Base-by-base conservation (phyloP, 2,888 invertebrate species). In the Leucania comma region DNA sequence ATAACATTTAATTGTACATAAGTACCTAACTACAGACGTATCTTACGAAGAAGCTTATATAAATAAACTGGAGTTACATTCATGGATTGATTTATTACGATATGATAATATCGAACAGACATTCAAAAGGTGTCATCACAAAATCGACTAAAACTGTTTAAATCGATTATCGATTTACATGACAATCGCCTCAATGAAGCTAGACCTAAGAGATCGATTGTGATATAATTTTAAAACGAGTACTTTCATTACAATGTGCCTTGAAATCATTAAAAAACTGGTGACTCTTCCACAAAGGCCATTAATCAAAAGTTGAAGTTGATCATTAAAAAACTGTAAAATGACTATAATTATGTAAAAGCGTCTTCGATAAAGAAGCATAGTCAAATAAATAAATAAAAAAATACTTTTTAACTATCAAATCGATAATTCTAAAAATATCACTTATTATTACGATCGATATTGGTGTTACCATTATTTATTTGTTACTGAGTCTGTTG, bases 1-100 rank as follows among this genome's bases (percentile, higher is more conserved):
- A 91, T 90, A 93, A 93, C 92, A 92, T 94, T 93, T 94, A 94
- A 93, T 93, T 90, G 89, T 93, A 93, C 92, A 92, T 87, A 90
- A 81, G 88, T 93, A 92, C 87, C 90, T 91, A 91, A 87, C 91
- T 93, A 91, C 82, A 83, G 72, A 83, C 50, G 58, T 78, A 70
- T 78, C 87, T 89, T 89, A 86, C 87, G 88, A 90, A 90, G 88
- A 93, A 93, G 92, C 92, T 84, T 92, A 91, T 90, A 87, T 86
- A 88, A 90, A 89, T 88, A 87, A 89, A 90, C 85, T 75, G 82
- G 81, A 88, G 75, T 87, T 86, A 87, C 80, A 88, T 82, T 82
- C 80, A 85, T 73, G 81, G 78, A 85, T 81, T 72, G 69, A 78
- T 68, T 57, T 46, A 80, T 57, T 38, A 80, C 68, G 81, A 80